Base-by-base conservation (phyloP, 2,797 vertebrate genomes). In the Arremon aurantiirostris region DNA sequence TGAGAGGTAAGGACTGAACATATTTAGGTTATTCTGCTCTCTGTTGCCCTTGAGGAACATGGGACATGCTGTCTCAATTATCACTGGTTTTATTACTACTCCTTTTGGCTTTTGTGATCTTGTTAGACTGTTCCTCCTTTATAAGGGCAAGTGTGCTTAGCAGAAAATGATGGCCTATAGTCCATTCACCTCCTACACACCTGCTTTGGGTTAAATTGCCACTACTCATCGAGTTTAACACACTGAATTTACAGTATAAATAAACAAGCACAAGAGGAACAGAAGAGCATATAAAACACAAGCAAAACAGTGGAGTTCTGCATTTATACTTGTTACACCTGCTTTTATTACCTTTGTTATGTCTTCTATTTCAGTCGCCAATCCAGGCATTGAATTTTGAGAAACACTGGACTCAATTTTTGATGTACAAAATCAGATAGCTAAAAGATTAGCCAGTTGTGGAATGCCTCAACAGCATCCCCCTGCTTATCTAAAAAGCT, bases 21-120 rank as follows among this genome's bases (percentile, higher is more conserved):
- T 12, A 46, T 8, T 82, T 17, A 52, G 20, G 34, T 57, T 18
- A 32, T 49, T 14, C 21, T 49, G 32, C 9, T 59, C 24, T 30
- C 50, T 68, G 37, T 72, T 84, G 55, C 63, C 80, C 77, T 75
- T 30, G 24, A 86, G 26, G 49, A 88, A 61, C 3, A 53, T 2
- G 32, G 26, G 27, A 2, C 11, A 30, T 21, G 3, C 7, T 27
- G 12, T 9, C 22, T 47, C 28, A 47, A 28, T 64, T 11, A 21
- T 9, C 21, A 35, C 20, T 2, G 0, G 6, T n/a, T 53, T 64
- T 24, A 30, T n/a, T 34, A 32, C 8, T 39, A 11, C 2, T n/a
- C 10, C 28, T 34, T 10, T 18, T 49, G 7, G 26, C 14, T 92
- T 84, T 34, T 44, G 8, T 35, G 4, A 32, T 37, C 20, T 19